Evolutionary conservation across 2,113 vertebrate genomes (phyloP), one percentile per base, ranked within the genome.

Genomic region (Turdus rufiventris): DNA sequence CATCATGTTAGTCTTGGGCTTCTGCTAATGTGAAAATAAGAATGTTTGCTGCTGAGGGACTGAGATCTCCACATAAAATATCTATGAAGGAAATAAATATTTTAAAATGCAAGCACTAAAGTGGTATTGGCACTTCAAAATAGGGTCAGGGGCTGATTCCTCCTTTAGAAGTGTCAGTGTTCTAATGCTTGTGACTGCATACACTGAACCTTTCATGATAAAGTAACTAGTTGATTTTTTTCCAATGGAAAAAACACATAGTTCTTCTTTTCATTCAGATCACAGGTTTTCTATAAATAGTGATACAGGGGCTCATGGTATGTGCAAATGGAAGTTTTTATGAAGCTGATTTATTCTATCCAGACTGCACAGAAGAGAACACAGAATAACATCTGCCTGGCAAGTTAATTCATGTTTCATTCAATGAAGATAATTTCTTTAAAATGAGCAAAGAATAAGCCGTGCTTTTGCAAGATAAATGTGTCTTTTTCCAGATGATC

Each of bases 1-100:
- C 33, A 91, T 91, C 73, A 45, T 79, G 85, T 96, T 97, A 94
- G 90, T 96, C 76, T 85, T 93, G 66, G 85, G 63, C 77, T 96
- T 97, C 93, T 93, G 67, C 91, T 97, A 93, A 96, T 95, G 48
- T 97, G 95, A 96, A 97, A 97, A 97, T 91, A 95, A 86, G 80
- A 96, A 76, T 95, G 93, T 97, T 97, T 85, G 60, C 68, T 95
- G 78, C 82, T 58, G 88, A 89, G 67, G 89, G 88, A 95, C 76
- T 94, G 81, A 94, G 95, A 89, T 96, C 88, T 91, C 66, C 93
- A 78, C 95, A 97, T 97, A 87, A 97, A 97, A 96, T 97, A 97
- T 97, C 97, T 94, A 96, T 97, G 97, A 98, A 97, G 95, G 92
- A 95, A 97, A 97, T 98, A 96, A 98, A 97, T 98, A 97, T 98